phyloP scores from a whole-genome alignment of 1,140 invertebrate species.

The Drosophila takahashii region DNA sequence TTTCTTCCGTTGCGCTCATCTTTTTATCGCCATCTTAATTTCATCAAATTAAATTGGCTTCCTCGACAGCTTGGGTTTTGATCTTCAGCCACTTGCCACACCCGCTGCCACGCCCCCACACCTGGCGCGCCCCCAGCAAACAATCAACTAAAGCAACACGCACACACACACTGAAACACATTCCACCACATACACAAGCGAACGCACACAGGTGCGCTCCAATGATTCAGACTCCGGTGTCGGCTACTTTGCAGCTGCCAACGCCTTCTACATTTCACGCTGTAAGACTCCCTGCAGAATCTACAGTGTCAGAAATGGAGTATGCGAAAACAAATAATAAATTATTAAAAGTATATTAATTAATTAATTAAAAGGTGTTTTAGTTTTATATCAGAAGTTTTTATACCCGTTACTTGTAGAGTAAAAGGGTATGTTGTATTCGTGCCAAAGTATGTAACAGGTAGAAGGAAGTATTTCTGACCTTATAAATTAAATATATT shows the following conservation, averaged over 20 bases:
- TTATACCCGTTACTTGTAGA: no score
- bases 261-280: slow-evolving; percentile 56
- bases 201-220: slow-evolving; percentile 18
- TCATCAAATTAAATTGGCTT: slow-evolving; percentile 70
- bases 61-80: slow-evolving; percentile 25
- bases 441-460: no score
- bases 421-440: no score
- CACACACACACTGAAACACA: slow-evolving; percentile 21
- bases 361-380: no score
- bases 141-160: slow-evolving; percentile 75
- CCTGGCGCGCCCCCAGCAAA: slow-evolving; percentile 62
- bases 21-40: slow-evolving; percentile 64
- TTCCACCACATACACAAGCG: slow-evolving; percentile 4
- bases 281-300: slow-evolving; percentile 52
- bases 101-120: slow-evolving; percentile 30
- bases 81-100: neutral
- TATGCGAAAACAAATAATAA: no score
- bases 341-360: no score
- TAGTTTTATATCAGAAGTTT: no score
- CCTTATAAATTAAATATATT: no score
- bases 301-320: slow-evolving; percentile 2
- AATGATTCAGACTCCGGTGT: slow-evolving; percentile 37
- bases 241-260: slow-evolving; percentile 50
- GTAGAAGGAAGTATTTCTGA: no score
- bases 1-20: slow-evolving; percentile 20